phyloP scores from a whole-genome alignment of 2,113 vertebrate species.

The Engraulis encrasicolus region DNA sequence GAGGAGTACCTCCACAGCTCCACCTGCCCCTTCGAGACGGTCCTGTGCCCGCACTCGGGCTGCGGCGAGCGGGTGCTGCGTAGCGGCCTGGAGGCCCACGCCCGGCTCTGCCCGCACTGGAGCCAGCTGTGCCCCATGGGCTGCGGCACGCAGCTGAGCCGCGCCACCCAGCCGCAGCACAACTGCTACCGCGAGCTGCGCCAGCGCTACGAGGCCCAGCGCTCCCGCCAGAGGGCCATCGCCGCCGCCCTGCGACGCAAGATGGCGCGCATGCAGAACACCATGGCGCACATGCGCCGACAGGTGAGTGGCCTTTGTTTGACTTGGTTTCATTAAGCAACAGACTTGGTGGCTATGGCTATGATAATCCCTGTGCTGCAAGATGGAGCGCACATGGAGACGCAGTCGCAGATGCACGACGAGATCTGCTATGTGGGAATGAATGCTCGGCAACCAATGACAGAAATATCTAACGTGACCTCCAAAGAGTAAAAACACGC shows the following conservation, averaged over 20 bases:
- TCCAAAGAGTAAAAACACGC: no score
- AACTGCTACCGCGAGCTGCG: slow-evolving; percentile 70
- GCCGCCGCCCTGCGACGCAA: slow-evolving; percentile 49
- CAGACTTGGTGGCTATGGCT: no score
- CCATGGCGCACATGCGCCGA: slow-evolving; percentile 52
- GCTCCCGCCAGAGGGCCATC: slow-evolving; percentile 36
- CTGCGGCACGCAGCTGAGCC: slow-evolving; percentile 62
- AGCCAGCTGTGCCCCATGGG: slow-evolving; percentile 63
- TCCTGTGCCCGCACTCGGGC: slow-evolving; percentile 68
- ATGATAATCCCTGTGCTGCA: no score
- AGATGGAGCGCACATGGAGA: no score
- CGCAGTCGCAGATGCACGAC: no score
- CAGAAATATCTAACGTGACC: no score
- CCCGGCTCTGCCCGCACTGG: slow-evolving; percentile 57
- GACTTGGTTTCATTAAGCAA: no score
- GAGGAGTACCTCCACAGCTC: slow-evolving; percentile 65
- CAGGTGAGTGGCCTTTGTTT: no score
- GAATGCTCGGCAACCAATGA: no score
- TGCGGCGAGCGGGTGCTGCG: slow-evolving; percentile 57
- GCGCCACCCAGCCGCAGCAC: slow-evolving; percentile 46
- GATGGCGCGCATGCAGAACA: slow-evolving; percentile 57
- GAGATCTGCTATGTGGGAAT: no score
- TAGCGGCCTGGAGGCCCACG: slow-evolving; percentile 59
- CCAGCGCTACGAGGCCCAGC: slow-evolving; percentile 50
- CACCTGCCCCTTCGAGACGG: slow-evolving; percentile 64